Evolutionary conservation across 2,888 invertebrate genomes (phyloP).

Genomic region (Caenorhabditis japonica): DNA sequence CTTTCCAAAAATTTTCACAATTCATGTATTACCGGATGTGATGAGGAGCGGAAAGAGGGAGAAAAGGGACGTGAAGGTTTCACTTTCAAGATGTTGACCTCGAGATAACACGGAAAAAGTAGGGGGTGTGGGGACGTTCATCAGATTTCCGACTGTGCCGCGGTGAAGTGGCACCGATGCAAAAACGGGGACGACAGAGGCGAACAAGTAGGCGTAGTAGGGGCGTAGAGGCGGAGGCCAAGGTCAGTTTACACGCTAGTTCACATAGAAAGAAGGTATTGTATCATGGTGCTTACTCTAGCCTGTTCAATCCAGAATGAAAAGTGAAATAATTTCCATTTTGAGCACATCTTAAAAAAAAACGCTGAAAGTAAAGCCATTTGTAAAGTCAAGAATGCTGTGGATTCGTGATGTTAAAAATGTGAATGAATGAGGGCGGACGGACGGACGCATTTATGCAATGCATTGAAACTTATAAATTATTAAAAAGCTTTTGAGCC

Average conservation of each 20-base stretch:
- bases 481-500: constrained; percentile 13
- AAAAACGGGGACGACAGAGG: constrained; percentile 29
- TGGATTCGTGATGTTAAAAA: too few species aligned
- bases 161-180: constrained; percentile 45
- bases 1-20: too few species aligned
- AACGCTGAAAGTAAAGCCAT: too few species aligned
- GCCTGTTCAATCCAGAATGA: too few species aligned
- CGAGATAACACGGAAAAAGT: constrained; percentile 28
- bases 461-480: constrained; percentile 51
- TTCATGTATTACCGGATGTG: too few species aligned
- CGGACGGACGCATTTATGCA: constrained; percentile 36
- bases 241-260: constrained; percentile 38
- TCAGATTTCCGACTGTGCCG: constrained; percentile 48
- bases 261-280: constrained; percentile 14
- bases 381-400: too few species aligned
- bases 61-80: constrained; percentile 9
- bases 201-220: constrained; percentile 38
- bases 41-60: too few species aligned
- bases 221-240: constrained; percentile 17
- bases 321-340: too few species aligned
- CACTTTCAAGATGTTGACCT: constrained; percentile 42
- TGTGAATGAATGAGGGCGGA: not conserved
- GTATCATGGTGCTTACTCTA: constrained; percentile 18
- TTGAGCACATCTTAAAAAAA: too few species aligned
- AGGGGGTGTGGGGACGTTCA: constrained; percentile 18